phyloP scores from a whole-genome alignment of 2,113 vertebrate species.

The Corythornis madagascariensis region DNA sequence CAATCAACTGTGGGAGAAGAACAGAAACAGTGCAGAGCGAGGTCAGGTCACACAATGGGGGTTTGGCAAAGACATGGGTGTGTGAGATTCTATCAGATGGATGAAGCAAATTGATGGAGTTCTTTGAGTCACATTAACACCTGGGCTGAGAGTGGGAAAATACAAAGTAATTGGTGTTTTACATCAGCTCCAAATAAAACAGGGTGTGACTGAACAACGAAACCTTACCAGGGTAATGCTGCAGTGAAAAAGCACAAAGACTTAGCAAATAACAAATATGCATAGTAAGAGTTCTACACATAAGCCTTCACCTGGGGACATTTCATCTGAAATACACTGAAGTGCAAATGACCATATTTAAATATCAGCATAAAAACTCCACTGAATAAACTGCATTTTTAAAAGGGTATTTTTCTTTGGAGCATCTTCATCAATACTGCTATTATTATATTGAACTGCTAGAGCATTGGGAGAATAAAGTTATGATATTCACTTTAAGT shows the following conservation, averaged over 20 bases:
- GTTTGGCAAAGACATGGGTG: not conserved
- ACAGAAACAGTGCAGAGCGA: not conserved
- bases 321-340: not conserved
- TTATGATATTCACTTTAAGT: not conserved
- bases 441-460: not conserved
- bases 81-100: not conserved
- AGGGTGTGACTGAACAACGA: not conserved
- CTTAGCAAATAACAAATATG: not conserved
- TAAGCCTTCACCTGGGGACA: not conserved
- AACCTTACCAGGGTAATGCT: not conserved
- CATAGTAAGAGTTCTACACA: not conserved
- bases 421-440: not conserved
- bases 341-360: not conserved
- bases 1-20: conserved; percentile 85
- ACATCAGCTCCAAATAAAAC: not conserved
- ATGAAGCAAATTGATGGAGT: not conserved
- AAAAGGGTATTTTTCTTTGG: not conserved
- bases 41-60: not conserved
- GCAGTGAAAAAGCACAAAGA: not conserved
- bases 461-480: not conserved
- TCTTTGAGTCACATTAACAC: not conserved
- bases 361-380: not conserved
- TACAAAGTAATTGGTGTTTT: not conserved
- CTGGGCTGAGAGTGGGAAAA: not conserved
- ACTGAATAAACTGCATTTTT: not conserved